Conservation (phyloP, 2,797 vertebrate genomes). For the Prionace glauca region DNA sequence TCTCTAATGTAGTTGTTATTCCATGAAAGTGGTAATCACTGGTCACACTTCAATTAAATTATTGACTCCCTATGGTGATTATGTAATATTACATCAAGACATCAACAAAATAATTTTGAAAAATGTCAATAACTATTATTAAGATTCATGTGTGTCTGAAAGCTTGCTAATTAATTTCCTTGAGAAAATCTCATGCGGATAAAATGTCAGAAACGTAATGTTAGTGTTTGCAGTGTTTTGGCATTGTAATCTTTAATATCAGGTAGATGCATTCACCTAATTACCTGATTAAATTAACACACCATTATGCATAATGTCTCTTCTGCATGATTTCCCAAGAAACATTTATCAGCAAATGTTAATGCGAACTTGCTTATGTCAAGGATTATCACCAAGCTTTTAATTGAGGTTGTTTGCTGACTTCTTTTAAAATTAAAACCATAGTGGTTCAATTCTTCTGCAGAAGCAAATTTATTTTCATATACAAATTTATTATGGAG, state of each 20-base stretch:
- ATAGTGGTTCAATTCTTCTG: not conserved
- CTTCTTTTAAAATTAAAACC: not conserved
- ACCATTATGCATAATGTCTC: not conserved
- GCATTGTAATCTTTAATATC: conserved; percentile 35
- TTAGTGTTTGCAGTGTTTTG: not conserved
- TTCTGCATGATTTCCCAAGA: conserved; percentile 30
- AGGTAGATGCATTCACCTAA: not conserved
- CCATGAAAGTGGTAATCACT: conserved; percentile 8
- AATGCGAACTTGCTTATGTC: conserved; percentile 11
- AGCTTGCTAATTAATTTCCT: not conserved
- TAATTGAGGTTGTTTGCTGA: not conserved
- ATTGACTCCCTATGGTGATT: not conserved
- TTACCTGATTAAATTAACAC: conserved; percentile 29
- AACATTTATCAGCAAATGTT: conserved; percentile 26
- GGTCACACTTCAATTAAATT: conserved; percentile 25
- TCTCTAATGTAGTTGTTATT: conserved; percentile 12
- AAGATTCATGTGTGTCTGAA: conserved; percentile 16
- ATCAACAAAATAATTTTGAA: conserved; percentile 24
- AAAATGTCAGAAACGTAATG: conserved; percentile 18
- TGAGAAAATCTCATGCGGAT: conserved; percentile 11
- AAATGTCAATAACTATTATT: conserved; percentile 28
- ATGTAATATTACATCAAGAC: conserved; percentile 16
- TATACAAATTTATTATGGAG: no score
- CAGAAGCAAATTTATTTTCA: not conserved
- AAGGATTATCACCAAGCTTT: conserved; percentile 22